A percentile compares a stretch with the other conserved stretches of the same genome.
These are phyloP conservation scores for Mus spretus DNA, from an alignment of 2,797 vertebrate species.

Conservation along the genomic window DNA sequence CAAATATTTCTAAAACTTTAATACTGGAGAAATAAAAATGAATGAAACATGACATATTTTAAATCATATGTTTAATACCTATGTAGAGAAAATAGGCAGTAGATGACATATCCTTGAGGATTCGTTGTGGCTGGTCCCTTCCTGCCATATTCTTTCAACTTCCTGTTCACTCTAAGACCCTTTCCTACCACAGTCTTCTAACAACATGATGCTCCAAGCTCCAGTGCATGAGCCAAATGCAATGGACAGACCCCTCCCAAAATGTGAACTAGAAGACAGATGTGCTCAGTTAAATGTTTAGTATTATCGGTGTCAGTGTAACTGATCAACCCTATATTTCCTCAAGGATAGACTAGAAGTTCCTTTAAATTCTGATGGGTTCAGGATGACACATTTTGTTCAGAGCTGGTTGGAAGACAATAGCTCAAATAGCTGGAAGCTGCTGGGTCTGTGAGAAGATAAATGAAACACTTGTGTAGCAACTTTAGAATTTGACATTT, in stretches of 20 bases:
- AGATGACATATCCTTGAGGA: no score
- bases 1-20: conserved; percentile 27
- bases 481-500: conserved; percentile 12
- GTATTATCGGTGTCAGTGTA: neutral
- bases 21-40: neutral
- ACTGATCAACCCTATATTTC: neutral
- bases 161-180: neutral
- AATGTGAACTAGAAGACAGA: no score
- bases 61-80: neutral
- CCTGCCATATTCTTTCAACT: neutral
- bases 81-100: neutral
- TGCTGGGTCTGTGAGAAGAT: neutral
- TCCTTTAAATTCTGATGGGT: neutral
- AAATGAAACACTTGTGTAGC: neutral
- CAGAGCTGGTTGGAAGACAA: neutral
- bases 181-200: no score
- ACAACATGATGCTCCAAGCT: neutral
- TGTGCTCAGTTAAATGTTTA: neutral
- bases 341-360: neutral
- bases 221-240: neutral
- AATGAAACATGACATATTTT: conserved; percentile 3
- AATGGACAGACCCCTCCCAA: neutral
- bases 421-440: neutral
- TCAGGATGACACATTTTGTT: neutral
- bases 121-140: neutral